phyloP scores from a whole-genome alignment of 2,888 invertebrate genomes.

The Nymphalis polychloros region DNA sequence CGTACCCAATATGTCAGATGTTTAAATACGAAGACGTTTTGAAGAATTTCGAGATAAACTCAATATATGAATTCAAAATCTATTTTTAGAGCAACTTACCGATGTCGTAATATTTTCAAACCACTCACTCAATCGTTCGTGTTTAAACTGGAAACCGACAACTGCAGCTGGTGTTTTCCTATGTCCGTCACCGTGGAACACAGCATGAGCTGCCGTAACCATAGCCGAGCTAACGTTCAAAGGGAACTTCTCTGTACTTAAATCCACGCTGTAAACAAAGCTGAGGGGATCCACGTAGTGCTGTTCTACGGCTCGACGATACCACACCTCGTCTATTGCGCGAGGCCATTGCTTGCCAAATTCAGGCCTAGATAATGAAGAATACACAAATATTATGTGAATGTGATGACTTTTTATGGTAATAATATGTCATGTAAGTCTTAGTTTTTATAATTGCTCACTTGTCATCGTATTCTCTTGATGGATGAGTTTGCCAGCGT shows the following conservation, averaged over 20 bases:
- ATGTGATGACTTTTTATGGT: no score
- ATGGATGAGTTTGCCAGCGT: slow-evolving; percentile 89
- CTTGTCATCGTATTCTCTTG: slow-evolving; percentile 70
- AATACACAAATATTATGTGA: neutral
- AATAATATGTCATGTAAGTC: no score
- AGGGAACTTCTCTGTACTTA: slow-evolving; percentile 67
- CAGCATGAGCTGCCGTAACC: slow-evolving; percentile 93
- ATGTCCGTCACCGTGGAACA: slow-evolving; percentile 84
- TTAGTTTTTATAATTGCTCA: slow-evolving; percentile 43
- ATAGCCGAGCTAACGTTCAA: slow-evolving; percentile 84
- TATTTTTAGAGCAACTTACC: slow-evolving; percentile 68
- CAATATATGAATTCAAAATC: neutral
- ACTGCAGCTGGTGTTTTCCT: slow-evolving; percentile 85
- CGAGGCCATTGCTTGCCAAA: slow-evolving; percentile 88
- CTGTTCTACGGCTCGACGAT: slow-evolving; percentile 92
- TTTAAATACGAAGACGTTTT: neutral
- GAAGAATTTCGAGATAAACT: no score
- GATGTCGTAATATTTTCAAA: slow-evolving; percentile 91
- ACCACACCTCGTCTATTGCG: slow-evolving; percentile 94
- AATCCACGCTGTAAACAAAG: slow-evolving; percentile 86
- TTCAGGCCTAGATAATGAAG: slow-evolving; percentile 74
- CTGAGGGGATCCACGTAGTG: slow-evolving; percentile 88
- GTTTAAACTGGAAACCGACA: slow-evolving; percentile 90
- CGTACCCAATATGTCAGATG: neutral
- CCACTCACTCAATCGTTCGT: slow-evolving; percentile 87